Percentiles rank a stretch among this genome's conserved stretches.
These are phyloP conservation scores for Nebria brevicollis DNA, from an alignment of 2,888 invertebrate genomes.

Conservation along the genomic window DNA sequence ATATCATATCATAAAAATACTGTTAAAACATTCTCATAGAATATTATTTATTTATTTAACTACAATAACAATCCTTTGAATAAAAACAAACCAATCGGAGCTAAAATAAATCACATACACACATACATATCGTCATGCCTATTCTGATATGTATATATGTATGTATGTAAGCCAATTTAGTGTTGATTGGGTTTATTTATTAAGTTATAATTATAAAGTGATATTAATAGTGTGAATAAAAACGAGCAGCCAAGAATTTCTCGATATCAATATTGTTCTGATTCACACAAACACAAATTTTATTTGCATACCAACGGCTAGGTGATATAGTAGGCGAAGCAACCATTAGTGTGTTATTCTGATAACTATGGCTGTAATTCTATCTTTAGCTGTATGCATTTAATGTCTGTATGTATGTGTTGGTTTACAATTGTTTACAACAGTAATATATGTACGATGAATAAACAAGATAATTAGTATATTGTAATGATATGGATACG, in stretches of 20 bases:
- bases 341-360: not conserved
- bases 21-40: not conserved
- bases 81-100: not conserved
- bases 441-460: conserved; percentile 12
- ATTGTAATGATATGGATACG: conserved; percentile 5
- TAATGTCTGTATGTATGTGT: not conserved
- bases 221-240: no score
- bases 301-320: not conserved
- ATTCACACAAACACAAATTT: not conserved
- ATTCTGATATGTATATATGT: no score
- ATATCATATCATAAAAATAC: not conserved
- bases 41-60: not conserved
- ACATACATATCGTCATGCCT: no score
- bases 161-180: no score
- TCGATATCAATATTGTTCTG: not conserved
- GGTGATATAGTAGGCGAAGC: not conserved
- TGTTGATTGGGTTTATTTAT: no score
- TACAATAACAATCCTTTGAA: not conserved
- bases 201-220: no score
- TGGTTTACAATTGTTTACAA: conserved; percentile 4
- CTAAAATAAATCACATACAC: not conserved
- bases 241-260: not conserved
- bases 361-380: not conserved
- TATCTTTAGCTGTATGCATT: not conserved
- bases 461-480: conserved; percentile 14